Percentiles rank a stretch among this genome's conserved stretches.
Evolutionary conservation across 2,113 vertebrate species (phyloP).

Genomic region (Brachyhypopomus gauderio): DNA sequence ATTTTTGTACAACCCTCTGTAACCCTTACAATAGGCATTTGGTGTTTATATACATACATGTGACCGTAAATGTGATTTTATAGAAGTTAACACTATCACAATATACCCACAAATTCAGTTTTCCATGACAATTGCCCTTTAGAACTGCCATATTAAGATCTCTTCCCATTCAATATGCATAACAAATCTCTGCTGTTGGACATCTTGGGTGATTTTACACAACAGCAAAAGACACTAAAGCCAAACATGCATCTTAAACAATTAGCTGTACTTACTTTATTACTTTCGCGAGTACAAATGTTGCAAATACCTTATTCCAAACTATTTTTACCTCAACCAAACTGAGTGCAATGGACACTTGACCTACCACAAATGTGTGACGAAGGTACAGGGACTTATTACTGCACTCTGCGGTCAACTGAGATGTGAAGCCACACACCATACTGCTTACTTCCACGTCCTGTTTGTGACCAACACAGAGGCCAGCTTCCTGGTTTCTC

Average conservation of each 20-base stretch:
- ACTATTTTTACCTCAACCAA: not conserved
- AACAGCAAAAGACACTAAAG: not conserved
- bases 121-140: too few relatives aligned
- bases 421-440: constrained; percentile 38
- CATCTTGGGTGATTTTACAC: too few relatives aligned
- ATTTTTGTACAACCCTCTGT: too few relatives aligned
- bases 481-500: constrained; percentile 42
- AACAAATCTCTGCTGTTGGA: not conserved
- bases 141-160: not conserved
- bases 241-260: not conserved
- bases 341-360: too few relatives aligned
- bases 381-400: constrained; percentile 37
- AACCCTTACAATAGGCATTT: not conserved
- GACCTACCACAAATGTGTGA: too few relatives aligned
- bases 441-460: constrained; percentile 31
- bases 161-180: not conserved
- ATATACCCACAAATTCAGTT: too few relatives aligned
- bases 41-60: not conserved
- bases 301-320: not conserved
- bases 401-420: constrained; percentile 33
- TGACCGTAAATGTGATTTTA: not conserved
- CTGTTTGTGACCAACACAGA: constrained; percentile 40
- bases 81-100: too few relatives aligned
- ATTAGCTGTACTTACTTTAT: not conserved
- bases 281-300: too few relatives aligned